Percentiles rank a stretch among this genome's conserved stretches.
These are phyloP conservation scores for Thryonomys swinderianus DNA, from an alignment of 2,113 vertebrate genomes.

Conservation along the genomic window DNA sequence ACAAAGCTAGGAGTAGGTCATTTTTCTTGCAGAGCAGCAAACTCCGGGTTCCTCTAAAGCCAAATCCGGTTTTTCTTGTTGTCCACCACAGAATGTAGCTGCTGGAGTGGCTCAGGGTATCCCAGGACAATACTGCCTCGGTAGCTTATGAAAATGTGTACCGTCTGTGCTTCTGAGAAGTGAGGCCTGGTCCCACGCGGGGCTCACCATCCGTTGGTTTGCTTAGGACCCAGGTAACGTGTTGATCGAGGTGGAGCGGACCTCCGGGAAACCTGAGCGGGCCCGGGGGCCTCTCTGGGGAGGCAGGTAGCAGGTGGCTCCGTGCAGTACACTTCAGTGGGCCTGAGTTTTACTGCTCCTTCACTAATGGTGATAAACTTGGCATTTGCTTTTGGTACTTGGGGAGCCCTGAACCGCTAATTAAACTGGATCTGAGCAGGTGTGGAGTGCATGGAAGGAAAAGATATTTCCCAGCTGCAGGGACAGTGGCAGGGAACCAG, in stretches of 20 bases:
- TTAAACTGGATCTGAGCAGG: slow-evolving; percentile 65
- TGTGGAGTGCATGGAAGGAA: neutral
- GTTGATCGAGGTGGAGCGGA: neutral
- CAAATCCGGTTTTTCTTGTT: neutral
- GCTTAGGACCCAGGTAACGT: neutral
- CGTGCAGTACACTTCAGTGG: neutral
- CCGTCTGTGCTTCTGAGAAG: neutral
- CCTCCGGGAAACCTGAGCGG: neutral
- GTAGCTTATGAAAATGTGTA: neutral
- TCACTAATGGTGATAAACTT: slow-evolving; percentile 45
- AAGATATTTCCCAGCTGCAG: neutral
- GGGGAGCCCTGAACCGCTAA: slow-evolving; percentile 62
- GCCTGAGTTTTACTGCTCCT: slow-evolving; percentile 45
- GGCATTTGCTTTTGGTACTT: slow-evolving; percentile 61
- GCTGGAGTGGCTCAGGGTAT: neutral
- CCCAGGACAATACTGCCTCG: rapidly evolving
- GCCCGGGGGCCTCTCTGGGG: neutral
- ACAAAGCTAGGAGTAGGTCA: rapidly evolving
- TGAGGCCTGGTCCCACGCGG: neutral
- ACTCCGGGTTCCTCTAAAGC: neutral
- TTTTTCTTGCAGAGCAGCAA: neutral
- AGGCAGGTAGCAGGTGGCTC: slow-evolving; percentile 18
- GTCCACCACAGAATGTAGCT: rapidly evolving
- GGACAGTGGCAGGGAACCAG: neutral
- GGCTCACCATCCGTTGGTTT: slow-evolving; percentile 38